A percentile compares a stretch with the other conserved stretches of the same genome.
Conservation (phyloP, 2,888 invertebrate genomes). For the Tachina grossa region DNA sequence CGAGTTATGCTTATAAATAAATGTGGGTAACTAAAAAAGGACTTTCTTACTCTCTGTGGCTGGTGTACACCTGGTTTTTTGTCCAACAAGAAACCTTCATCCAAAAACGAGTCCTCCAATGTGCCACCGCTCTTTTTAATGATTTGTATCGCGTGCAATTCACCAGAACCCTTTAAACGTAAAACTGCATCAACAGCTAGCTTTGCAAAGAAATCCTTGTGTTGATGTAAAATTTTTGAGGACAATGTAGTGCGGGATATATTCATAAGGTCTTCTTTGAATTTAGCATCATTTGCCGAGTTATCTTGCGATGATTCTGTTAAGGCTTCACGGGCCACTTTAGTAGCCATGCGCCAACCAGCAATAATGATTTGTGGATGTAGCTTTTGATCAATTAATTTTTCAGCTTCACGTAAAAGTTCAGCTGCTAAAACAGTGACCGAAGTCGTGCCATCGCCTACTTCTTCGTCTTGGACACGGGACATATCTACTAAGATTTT, state of each 20-base stretch:
- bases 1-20: not conserved
- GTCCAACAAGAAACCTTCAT: constrained; percentile 96
- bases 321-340: constrained; percentile 92
- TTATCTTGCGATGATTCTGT: constrained; percentile 91
- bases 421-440: constrained; percentile 97
- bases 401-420: constrained; percentile 96
- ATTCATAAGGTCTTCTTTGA: constrained; percentile 95
- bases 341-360: constrained; percentile 96
- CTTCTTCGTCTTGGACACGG: constrained; percentile 99
- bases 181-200: constrained; percentile 97
- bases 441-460: constrained; percentile 99
- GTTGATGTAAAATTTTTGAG: constrained; percentile 98
- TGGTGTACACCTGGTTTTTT: constrained; percentile 99
- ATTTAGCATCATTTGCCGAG: constrained; percentile 89
- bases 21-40: not conserved
- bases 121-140: constrained; percentile 98
- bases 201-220: constrained; percentile 97
- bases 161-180: constrained; percentile 96
- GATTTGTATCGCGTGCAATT: constrained; percentile 97
- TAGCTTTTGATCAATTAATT: constrained; percentile 94
- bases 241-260: constrained; percentile 98
- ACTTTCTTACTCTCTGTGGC: constrained; percentile 86
- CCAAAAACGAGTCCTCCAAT: constrained; percentile 97
- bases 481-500: constrained; percentile 99
- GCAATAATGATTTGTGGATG: constrained; percentile 99